Evolutionary conservation across 2,888 invertebrate genomes (phyloP), one percentile per base, ranked within the genome.

Genomic region (Limnephilus auricula): DNA sequence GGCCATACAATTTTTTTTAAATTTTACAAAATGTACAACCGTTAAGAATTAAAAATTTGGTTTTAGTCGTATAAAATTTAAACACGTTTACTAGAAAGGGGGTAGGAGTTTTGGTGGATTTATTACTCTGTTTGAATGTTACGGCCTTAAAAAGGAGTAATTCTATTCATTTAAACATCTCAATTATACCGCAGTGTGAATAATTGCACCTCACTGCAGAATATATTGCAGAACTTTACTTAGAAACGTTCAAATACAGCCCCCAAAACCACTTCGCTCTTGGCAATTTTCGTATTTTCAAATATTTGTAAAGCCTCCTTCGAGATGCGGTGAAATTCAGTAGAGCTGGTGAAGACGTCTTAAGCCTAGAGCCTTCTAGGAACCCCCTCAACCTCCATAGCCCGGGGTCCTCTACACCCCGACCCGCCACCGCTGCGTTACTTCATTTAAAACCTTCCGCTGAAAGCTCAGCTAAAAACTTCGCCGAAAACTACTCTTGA

Each of bases 231-330:
- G 34, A 80, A 82, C 32, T 37, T 82, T 37, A 25, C 34, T 34
- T 40, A 15, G n/a, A 34, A 85, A 30, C 37, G 30, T 85, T 45
- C 30, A 34, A 85, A 85, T 40, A n/a, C 37, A 30, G 37, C 65
- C 30, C 31, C 50, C 65, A 9, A 50, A 32, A 50, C 65, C 87
- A 18, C 65, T 30, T 32, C 32, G 50, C 87, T 25, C 87, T 87
- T 32, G 87, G 85, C 85, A 87, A 65, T 87, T 65, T 86, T 86
- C 86, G 45, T 84, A 50, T 86, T 86, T 87, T 31, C 87, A 87
- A 87, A 87, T 87, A 87, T 87, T 87, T 87, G 87, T 32, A 87
- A 87, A 87, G 50, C 87, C 87, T 65, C 65, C 65, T 50, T 65
- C 65, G 87, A 32, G 65, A n/a, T n/a, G 45, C 85, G 85, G 40